Base-by-base conservation (phyloP, 2,797 vertebrate genomes). In the Chromobotia macracanthus region DNA sequence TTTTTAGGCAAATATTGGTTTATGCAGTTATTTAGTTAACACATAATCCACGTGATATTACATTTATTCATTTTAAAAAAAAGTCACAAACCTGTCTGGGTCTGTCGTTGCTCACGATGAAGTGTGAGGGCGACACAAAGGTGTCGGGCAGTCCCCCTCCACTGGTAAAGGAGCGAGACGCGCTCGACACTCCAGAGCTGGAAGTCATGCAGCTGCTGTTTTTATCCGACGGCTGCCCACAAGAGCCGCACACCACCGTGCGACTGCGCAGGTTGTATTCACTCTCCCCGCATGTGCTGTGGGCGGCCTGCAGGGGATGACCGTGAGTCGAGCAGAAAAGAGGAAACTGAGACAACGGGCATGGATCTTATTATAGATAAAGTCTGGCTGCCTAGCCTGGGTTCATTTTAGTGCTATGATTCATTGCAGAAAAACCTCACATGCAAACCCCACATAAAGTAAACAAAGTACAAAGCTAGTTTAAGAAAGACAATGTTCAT, bases 211-310 rank as follows among this genome's bases (percentile, higher is more conserved):
- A 81, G 65, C 89, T 69, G 51, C 83, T 46, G 0, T 86, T 48
- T 79, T 93, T 93, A 0, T 97, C 96, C 0, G 96, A 95, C 0
- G 95, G 88, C 88, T 97, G 97, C 0, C 97, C 97, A 0, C 97
- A 99, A 0, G 95, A 95, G 88, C 95, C 94, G 0, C 97, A 99
- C 51, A 97, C 88, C 58, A 97, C 94, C 0, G 94, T 97, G 89
- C 97, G 96, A 0, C 97, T 98, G 79, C 97, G 95, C 81, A 99
- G 95, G 92, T 98, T 97, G 91, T 99, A 98, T 77, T 98, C 97
- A 0, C 93, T 92, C 0, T 97, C 96, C 78, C 94, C 91, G 77
- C 92, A 91, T 0, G 94, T 92, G 89, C 95, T 96, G 92, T 96
- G 95, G 38, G 93, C 91, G 53, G 87, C 91, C 94, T 94, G 87